These are phyloP conservation scores for Neolamprologus kungweensis DNA, from an alignment of 2,113 vertebrate genomes.

Conservation along the genomic window DNA sequence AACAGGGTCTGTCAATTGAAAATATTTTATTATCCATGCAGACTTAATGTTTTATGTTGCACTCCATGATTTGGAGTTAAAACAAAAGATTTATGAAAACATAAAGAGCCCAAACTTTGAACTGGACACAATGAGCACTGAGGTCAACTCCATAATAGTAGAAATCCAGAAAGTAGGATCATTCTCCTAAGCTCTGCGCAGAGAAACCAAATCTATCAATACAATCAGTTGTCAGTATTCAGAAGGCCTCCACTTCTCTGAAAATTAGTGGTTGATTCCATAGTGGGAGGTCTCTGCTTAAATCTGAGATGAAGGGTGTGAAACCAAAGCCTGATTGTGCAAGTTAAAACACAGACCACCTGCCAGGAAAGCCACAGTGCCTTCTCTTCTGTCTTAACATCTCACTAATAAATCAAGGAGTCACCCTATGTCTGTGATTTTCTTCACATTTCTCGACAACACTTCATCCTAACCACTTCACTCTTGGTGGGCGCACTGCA, in stretches of 20 bases:
- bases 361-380: conserved; percentile 13
- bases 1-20: not conserved
- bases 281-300: conserved; percentile 57
- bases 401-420: not conserved
- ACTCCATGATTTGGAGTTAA: not conserved
- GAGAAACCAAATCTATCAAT: conserved; percentile 27
- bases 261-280: conserved; percentile 48
- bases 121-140: not conserved
- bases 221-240: conserved; percentile 19
- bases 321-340: conserved; percentile 60
- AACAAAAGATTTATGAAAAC: not conserved
- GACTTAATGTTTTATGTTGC: not conserved
- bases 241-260: conserved; percentile 24
- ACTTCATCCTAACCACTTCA: not conserved
- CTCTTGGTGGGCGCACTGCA: not conserved
- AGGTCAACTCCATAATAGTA: not conserved
- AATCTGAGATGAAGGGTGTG: conserved; percentile 59
- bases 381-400: not conserved
- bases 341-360: conserved; percentile 53
- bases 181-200: conserved; percentile 13
- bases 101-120: not conserved
- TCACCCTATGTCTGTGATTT: not conserved
- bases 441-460: not conserved
- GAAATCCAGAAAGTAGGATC: not conserved
- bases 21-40: not conserved